These are phyloP conservation scores for Stegostoma tigrinum DNA, from an alignment of 2,113 vertebrate species.

Conservation along the genomic window DNA sequence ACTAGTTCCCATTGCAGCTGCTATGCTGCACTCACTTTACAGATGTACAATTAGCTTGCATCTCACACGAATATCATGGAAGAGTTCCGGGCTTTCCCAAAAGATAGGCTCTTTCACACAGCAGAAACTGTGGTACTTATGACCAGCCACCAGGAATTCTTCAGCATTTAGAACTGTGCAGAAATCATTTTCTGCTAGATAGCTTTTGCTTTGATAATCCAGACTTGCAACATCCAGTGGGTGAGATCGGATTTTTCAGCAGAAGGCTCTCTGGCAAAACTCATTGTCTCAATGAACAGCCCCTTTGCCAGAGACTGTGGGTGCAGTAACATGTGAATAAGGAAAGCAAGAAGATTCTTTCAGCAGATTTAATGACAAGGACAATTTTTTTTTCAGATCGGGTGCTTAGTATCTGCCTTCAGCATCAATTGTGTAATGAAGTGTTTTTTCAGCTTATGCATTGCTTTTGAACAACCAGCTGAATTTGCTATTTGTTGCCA, in stretches of 20 bases:
- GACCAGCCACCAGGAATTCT: slow-evolving; percentile 34
- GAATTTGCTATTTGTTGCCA: neutral
- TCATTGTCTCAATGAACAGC: slow-evolving; percentile 47
- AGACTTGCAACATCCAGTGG: slow-evolving; percentile 41
- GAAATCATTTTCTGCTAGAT: slow-evolving; percentile 37
- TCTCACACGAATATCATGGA: slow-evolving; percentile 41
- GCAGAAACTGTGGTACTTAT: slow-evolving; percentile 41
- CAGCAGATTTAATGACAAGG: slow-evolving; percentile 42
- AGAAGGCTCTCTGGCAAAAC: slow-evolving; percentile 43
- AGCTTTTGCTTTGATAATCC: slow-evolving; percentile 45
- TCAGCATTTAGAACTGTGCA: slow-evolving; percentile 30
- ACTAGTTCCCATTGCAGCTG: slow-evolving; percentile 44
- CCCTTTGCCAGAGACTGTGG: slow-evolving; percentile 48
- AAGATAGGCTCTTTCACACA: slow-evolving; percentile 50
- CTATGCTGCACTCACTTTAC: slow-evolving; percentile 54
- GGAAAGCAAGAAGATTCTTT: slow-evolving; percentile 43
- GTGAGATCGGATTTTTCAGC: slow-evolving; percentile 45
- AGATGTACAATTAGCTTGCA: slow-evolving; percentile 45
- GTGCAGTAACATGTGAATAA: slow-evolving; percentile 44
- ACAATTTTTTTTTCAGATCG: neutral
- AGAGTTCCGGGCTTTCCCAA: slow-evolving; percentile 45
- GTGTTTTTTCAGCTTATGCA: neutral
- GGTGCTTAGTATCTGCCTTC: slow-evolving; percentile 20
- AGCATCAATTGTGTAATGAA: slow-evolving; percentile 6
- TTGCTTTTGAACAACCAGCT: slow-evolving; percentile 3